Evolutionary conservation across 2,888 invertebrate species (phyloP).

Genomic region (Chirona hameri): DNA sequence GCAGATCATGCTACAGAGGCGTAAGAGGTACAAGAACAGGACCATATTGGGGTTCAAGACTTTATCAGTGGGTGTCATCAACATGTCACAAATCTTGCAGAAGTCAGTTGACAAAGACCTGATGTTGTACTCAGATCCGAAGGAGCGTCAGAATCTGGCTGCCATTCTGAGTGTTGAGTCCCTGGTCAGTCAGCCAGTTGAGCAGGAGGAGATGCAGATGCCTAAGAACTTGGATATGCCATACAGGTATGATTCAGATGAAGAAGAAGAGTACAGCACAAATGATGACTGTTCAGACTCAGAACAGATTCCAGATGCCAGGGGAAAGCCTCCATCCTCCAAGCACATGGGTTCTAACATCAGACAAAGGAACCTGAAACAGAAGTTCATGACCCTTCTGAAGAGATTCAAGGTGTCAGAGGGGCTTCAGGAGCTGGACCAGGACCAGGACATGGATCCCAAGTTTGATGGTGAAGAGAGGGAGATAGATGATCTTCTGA

Average conservation of each 20-base stretch:
- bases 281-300: constrained; percentile 89
- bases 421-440: constrained; percentile 56
- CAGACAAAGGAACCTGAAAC: constrained; percentile 91
- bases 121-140: not conserved
- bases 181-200: constrained; percentile 45
- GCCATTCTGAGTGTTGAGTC: not conserved
- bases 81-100: constrained; percentile 79
- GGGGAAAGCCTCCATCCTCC: constrained; percentile 41
- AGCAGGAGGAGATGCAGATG: constrained; percentile 48
- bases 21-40: constrained; percentile 97
- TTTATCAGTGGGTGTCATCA: constrained; percentile 88
- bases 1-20: constrained; percentile 88
- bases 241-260: constrained; percentile 54
- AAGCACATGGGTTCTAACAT: not conserved
- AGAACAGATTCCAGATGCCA: constrained; percentile 55
- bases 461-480: constrained; percentile 62
- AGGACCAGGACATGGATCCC: constrained; percentile 39
- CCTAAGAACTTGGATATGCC: not conserved
- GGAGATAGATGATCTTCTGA: constrained; percentile 86
- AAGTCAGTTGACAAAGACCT: constrained; percentile 8
- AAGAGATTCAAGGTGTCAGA: constrained; percentile 91
- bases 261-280: constrained; percentile 90
- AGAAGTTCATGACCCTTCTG: constrained; percentile 90
- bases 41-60: constrained; percentile 98
- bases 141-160: constrained; percentile 36